Base-by-base conservation (phyloP, 1,140 invertebrate genomes). In the Camponotus floridanus region DNA sequence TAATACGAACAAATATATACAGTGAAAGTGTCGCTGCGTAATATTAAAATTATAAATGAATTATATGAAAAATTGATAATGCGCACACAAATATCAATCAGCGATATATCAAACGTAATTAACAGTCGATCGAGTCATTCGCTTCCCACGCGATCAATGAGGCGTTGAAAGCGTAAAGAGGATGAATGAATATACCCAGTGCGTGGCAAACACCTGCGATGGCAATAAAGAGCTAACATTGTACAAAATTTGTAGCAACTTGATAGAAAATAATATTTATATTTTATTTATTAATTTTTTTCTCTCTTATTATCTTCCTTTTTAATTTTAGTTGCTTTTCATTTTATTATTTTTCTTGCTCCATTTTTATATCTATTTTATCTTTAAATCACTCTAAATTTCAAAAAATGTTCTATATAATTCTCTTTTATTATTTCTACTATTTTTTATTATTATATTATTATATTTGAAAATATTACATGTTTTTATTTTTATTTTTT, bases 131-230 rank as follows among this genome's bases (percentile, higher is more conserved):
- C 31, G 18, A 31, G 31, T 73, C 31, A 73, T 73, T 51, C 36
- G 18, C 48, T 73, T 73, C n/a, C 65, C 65, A 68, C 39, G 65
- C 65, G 39, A 45, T 9, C 65, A 42, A 67, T 42, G 65, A 45
- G 65, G 65, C n/a, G 65, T 26, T 26, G 9, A 73, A 55, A 33
- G 48, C 9, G 31, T 55, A 55, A 55, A 8, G 31, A 55, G 45
- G 8, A 36, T n/a, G 36, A n/a, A 68, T 36, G 36, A 68, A 68
- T 73, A 21, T 73, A 73, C 9, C 18, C 31, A 55, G 5, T 18
- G 9, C 33, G 31, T 39, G 31, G 6, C 48, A 33, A 55, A 73
- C 31, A 55, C 26, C 26, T 33, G 21, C 9, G 18, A 36, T n/a
- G 6, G 6, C 61, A 26, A 62, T 15, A 64, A 64, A 64, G 61